A percentile compares a stretch with the other conserved stretches of the same genome.
Evolutionary conservation across 2,797 vertebrate genomes (phyloP).

Genomic region (Champsocephalus esox): DNA sequence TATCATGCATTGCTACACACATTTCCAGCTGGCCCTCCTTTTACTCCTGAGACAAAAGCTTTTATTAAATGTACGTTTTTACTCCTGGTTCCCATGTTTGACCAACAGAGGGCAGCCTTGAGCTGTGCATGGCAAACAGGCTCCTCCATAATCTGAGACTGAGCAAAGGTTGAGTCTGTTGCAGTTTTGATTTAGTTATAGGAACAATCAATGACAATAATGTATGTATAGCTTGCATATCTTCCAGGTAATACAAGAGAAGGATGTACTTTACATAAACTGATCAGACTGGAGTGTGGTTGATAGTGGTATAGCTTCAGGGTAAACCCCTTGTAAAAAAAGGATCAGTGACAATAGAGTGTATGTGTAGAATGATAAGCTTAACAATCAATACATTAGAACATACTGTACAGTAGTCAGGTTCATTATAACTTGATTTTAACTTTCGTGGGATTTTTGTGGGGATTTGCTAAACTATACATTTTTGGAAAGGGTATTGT

Average conservation of each 20-base stretch:
- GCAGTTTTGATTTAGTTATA: background rate
- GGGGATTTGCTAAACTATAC: no score
- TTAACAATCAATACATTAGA: background rate
- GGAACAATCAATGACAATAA: background rate
- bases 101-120: constrained; percentile 54
- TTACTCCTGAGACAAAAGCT: background rate
- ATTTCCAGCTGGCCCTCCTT: background rate
- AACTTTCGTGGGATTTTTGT: no score
- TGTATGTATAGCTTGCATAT: background rate
- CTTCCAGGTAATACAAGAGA: background rate
- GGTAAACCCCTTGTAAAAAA: background rate
- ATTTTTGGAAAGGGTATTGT: no score
- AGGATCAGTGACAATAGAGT: no score
- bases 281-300: background rate
- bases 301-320: background rate
- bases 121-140: constrained; percentile 7
- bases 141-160: background rate
- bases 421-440: no score
- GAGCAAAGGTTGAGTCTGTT: constrained; percentile 17
- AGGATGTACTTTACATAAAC: background rate
- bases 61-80: background rate
- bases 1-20: background rate
- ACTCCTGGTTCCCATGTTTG: constrained; percentile 25
- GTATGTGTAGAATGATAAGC: background rate
- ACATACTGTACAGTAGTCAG: background rate